Base-by-base conservation (phyloP, 1,140 invertebrate species). In the Campodea augens region DNA sequence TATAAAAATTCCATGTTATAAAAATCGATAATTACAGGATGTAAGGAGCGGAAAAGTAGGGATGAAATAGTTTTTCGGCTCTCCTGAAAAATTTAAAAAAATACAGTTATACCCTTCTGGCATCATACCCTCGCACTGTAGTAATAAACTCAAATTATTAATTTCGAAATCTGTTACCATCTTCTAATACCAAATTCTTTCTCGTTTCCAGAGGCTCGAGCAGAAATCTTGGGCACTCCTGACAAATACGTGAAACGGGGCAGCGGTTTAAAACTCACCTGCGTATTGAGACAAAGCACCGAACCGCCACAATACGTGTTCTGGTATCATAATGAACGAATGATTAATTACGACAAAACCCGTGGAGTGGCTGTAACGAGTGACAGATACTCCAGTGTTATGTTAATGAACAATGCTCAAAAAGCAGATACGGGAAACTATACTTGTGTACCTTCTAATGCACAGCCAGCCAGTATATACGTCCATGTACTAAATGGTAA, bases 241-340 rank as follows among this genome's bases (percentile, higher is more conserved):
- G 83, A 89, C 59, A 83, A 87, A 55, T 86, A 82, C 59, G 74
- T 89, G 45, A 82, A 85, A 54, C 78, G 81, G 32, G 84, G 84
- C 3, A 85, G 81, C 25, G 78, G 78, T 51, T 61, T 90, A 48
- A 72, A 79, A 43, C 66, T 90, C 24, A 75, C 78, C 41, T 90
- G 85, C 55, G 71, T 73, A 37, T 75, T 89, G 5, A 72, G 77
- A 52, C 75, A 83, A 50, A 83, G 81, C 39, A 87, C 84, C 1
- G 81, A 81, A 56, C 67, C 75, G 38, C 79, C 81, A 1, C 65
- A 73, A n/a, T 83, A 73, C 63, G 76, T 83, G 32, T 83, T 83
- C 61, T 84, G 80, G 86, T 90, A 86, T n/a, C n/a, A n/a, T n/a
- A n/a, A n/a, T n/a, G n/a, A n/a, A n/a, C n/a, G n/a, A n/a, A n/a